Evolutionary conservation across 2,797 vertebrate species (phyloP).

Genomic region (Cirrhinus mrigala): DNA sequence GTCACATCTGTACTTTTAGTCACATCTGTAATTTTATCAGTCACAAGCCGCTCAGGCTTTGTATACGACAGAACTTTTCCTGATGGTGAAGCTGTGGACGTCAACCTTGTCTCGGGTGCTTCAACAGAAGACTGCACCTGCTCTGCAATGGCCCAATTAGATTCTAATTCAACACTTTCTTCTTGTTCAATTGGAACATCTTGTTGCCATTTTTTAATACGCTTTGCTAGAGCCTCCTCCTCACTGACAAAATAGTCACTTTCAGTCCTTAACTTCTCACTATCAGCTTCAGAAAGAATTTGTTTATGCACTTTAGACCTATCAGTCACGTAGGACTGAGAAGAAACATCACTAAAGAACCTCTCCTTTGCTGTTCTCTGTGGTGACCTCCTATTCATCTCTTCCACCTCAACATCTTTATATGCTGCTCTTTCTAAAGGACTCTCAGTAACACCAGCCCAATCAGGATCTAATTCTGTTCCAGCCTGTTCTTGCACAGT

Average conservation of each 20-base stretch:
- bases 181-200: conserved; percentile 77
- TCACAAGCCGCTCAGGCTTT: conserved; percentile 27
- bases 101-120: conserved; percentile 48
- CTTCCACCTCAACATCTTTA: conserved; percentile 32
- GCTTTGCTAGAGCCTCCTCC: conserved; percentile 79
- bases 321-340: conserved; percentile 55
- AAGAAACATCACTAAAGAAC: conserved; percentile 54
- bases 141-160: conserved; percentile 75
- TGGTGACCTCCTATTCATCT: conserved; percentile 32
- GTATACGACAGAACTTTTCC: conserved; percentile 9
- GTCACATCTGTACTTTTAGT: conserved; percentile 13
- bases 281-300: conserved; percentile 44
- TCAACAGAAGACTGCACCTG: conserved; percentile 44
- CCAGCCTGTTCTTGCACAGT: conserved; percentile 73
- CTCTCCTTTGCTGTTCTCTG: conserved; percentile 64
- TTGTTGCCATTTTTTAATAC: conserved; percentile 80
- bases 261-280: conserved; percentile 75
- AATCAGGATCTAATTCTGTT: conserved; percentile 62
- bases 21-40: conserved; percentile 29
- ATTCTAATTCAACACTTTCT: conserved; percentile 77
- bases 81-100: conserved; percentile 23
- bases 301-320: conserved; percentile 36
- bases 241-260: conserved; percentile 81
- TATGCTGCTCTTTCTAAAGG: conserved; percentile 41
- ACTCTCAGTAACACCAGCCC: conserved; percentile 52